Evolutionary conservation across 2,888 invertebrate genomes (phyloP), one percentile per base, ranked within the genome.

Genomic region (Neoascia interrupta): DNA sequence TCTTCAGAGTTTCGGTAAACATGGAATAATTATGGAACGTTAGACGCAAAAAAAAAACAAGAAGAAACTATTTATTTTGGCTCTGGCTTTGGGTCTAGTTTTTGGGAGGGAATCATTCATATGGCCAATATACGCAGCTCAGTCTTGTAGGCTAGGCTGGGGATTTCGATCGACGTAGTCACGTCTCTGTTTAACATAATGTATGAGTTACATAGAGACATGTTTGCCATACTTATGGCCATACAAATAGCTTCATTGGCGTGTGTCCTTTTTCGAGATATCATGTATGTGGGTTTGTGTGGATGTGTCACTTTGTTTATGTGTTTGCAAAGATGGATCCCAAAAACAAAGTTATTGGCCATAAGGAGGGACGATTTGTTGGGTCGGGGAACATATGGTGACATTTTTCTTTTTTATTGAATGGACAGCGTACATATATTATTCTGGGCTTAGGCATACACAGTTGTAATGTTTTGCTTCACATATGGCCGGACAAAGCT

Each of bases 161-260:
- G 68, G 68, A 45, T 45, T 21, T 51, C 26, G 21, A 13, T 34
- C 11, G 31, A 53, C 51, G 53, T 70, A 70, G 61, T 70, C 70
- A 70, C 70, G 70, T 70, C 63, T 63, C 18, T 31, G 61, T 61
- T 70, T 53, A 70, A 61, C 61, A 61, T 61, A 61, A 70, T 61
- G 63, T 70, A 21, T 16, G 37, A 43, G 47, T 61, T 61, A 53
- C 39, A 36, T 19, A 43, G 45, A 37, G 37, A 39, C 53, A 53
- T 47, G 28, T 45, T 61, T 45, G 70, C 37, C 53, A 61, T 70
- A 54, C 43, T 5, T 56, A 39, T 31, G 16, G 41, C 18, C 43
- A 36, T 53, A 23, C 56, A 28, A 39, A 31, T 63, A 31, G 37
- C 56, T 36, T 45, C 31, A 28, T 41, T 19, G 19, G 28, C 26